These are phyloP conservation scores for Drosophila melanosoma DNA, from an alignment of 2,888 invertebrate species.

Conservation along the genomic window DNA sequence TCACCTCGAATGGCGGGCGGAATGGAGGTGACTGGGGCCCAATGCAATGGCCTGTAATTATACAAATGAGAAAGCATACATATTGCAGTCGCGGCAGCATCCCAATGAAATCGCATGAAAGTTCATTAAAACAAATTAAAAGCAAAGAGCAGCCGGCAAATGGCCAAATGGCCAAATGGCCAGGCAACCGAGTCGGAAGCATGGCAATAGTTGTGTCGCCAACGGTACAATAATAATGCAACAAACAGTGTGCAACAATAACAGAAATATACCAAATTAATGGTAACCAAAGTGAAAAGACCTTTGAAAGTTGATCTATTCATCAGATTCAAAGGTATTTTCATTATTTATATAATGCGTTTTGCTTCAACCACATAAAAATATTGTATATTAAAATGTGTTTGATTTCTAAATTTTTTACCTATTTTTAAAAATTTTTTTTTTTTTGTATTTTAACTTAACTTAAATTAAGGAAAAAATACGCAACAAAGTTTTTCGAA, in stretches of 20 bases:
- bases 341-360: neutral
- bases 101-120: slow-evolving; percentile 71
- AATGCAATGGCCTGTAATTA: slow-evolving; percentile 77
- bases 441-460: too few species aligned
- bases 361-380: neutral
- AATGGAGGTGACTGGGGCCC: slow-evolving; percentile 7
- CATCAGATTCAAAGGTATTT: neutral
- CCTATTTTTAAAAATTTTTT: neutral
- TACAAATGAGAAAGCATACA: slow-evolving; percentile 79
- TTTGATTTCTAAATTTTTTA: neutral
- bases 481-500: neutral
- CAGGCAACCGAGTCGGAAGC: slow-evolving; percentile 64
- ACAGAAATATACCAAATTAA: neutral
- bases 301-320: neutral
- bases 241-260: neutral
- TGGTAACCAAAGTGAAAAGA: too few species aligned
- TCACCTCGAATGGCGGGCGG: neutral
- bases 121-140: slow-evolving; percentile 80
- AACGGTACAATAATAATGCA: slow-evolving; percentile 11
- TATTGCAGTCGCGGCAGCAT: slow-evolving; percentile 63
- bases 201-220: slow-evolving; percentile 50
- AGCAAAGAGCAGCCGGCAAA: slow-evolving; percentile 64
- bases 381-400: neutral
- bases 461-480: neutral
- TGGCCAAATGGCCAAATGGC: slow-evolving; percentile 55